Percentiles rank a stretch among this genome's conserved stretches.
Evolutionary conservation across 2,888 invertebrate genomes (phyloP).

Genomic region (Argynnis bischoffii): DNA sequence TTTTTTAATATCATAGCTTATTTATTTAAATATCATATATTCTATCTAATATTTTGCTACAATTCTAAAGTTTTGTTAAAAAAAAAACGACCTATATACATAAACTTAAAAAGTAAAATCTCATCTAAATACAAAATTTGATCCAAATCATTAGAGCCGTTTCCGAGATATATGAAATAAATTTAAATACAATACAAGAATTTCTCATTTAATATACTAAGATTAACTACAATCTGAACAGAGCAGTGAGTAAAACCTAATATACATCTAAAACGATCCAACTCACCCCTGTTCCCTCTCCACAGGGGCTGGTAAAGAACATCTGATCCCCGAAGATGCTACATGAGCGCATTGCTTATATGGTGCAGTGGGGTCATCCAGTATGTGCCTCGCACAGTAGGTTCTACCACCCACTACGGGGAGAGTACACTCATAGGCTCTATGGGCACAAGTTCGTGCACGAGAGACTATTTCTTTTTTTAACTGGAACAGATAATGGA

Average conservation of each 20-base stretch:
- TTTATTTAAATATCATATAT: too few species aligned
- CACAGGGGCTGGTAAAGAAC: constrained; percentile 88
- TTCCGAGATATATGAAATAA: too few species aligned
- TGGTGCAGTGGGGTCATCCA: constrained; percentile 91
- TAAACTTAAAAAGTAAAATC: too few species aligned
- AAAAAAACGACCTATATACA: too few species aligned
- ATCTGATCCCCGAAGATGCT: constrained; percentile 86
- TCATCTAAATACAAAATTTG: too few species aligned
- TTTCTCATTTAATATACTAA: too few species aligned
- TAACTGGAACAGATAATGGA: constrained; percentile 63
- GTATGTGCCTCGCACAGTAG: constrained; percentile 91
- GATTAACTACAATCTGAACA: not conserved
- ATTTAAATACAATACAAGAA: too few species aligned
- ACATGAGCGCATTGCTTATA: constrained; percentile 90
- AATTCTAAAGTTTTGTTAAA: too few species aligned
- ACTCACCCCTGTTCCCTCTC: constrained; percentile 59
- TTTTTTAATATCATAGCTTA: too few species aligned
- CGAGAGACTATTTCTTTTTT: constrained; percentile 84
- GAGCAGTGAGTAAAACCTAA: not conserved
- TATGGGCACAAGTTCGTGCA: constrained; percentile 83
- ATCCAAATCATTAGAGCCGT: too few species aligned
- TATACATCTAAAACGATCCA: not conserved
- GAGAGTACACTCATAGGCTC: constrained; percentile 85
- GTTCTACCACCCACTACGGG: constrained; percentile 87
- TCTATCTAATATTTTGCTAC: too few species aligned